A percentile compares a stretch with the other conserved stretches of the same genome.
These are phyloP conservation scores for Zosterops hypoxanthus DNA, from an alignment of 2,113 vertebrate species.

Conservation along the genomic window DNA sequence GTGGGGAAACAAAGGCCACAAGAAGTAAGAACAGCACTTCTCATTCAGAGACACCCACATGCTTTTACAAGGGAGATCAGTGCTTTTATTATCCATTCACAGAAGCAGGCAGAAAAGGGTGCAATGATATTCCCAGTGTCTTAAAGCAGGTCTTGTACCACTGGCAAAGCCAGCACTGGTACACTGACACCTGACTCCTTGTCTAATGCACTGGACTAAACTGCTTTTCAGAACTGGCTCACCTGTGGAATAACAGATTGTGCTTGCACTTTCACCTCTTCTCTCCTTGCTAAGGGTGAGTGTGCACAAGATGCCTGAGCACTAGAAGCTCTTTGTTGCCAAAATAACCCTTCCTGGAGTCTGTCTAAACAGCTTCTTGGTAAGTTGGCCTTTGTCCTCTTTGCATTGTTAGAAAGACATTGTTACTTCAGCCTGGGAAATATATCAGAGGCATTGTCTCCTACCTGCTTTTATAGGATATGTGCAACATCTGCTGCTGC, in stretches of 20 bases:
- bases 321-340: background rate
- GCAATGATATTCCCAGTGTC: background rate
- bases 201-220: background rate
- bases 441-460: rapidly evolving
- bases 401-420: background rate
- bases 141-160: background rate
- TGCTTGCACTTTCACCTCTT: background rate
- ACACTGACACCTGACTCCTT: background rate
- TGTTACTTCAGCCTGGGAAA: background rate
- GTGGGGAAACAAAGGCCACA: background rate
- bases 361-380: background rate
- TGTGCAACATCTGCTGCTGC: background rate
- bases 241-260: no score
- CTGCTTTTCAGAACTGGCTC: background rate
- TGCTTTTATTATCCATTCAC: background rate
- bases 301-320: background rate
- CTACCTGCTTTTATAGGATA: background rate
- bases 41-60: background rate
- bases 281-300: background rate
- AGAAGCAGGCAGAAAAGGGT: background rate
- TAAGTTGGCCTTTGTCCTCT: background rate
- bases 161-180: background rate
- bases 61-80: background rate
- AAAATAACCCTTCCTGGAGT: background rate
- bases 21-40: background rate